Evolutionary conservation across 2,797 vertebrate species (phyloP).

Genomic region (Gallinago solitaria): DNA sequence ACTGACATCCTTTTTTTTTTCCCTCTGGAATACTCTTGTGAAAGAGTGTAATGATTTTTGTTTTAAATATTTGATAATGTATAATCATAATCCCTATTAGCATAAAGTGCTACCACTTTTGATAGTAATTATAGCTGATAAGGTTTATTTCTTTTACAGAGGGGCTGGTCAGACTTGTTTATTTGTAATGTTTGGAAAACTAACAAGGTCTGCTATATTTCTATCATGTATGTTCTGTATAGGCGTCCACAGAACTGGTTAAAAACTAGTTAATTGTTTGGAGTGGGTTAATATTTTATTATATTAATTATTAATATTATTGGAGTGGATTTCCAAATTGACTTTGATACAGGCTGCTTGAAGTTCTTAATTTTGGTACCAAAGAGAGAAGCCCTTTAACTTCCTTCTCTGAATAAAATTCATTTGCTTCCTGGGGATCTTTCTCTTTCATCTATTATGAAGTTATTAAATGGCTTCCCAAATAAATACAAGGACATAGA

Average conservation of each 20-base stretch:
- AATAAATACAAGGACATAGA: not conserved
- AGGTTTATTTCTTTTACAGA: not conserved
- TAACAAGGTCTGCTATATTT: not conserved
- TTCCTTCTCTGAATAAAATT: not conserved
- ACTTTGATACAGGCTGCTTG: not conserved
- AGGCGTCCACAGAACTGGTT: not conserved
- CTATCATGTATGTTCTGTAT: fast-evolving
- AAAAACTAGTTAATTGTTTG: not conserved
- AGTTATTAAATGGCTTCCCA: not conserved
- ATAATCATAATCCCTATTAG: not conserved
- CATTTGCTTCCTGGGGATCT: not conserved
- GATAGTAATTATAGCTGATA: not conserved
- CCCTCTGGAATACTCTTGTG: not conserved
- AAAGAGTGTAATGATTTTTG: not conserved
- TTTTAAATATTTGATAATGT: not conserved
- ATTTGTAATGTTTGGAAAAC: not conserved
- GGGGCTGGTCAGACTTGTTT: not conserved
- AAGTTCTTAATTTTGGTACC: not conserved
- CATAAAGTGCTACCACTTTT: not conserved
- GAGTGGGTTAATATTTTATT: not conserved
- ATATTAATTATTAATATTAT: too few species aligned
- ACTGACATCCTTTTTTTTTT: not conserved
- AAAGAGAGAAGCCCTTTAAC: not conserved
- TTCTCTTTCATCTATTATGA: not conserved
- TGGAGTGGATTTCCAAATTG: not conserved